phyloP scores from a whole-genome alignment of 2,888 invertebrate genomes.

The Saturnia pavonia region DNA sequence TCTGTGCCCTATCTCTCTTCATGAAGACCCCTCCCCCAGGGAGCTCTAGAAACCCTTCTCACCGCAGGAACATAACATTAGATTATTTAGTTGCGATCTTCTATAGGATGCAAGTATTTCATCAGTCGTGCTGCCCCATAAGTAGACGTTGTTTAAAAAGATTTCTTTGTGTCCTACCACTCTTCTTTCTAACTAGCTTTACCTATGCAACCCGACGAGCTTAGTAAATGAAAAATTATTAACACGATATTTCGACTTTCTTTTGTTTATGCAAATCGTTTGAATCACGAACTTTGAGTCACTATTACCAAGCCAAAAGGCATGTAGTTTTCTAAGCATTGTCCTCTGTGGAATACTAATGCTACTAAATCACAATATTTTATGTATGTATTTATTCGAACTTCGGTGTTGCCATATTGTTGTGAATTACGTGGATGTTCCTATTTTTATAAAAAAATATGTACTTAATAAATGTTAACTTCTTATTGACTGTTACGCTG shows the following conservation, averaged over 20 bases:
- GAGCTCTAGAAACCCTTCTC: no score
- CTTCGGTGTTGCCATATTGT: not conserved
- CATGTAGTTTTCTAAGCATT: slow-evolving; percentile 28
- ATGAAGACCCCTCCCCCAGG: no score
- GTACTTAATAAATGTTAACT: not conserved
- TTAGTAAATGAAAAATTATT: not conserved
- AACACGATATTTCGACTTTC: not conserved
- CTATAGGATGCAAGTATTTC: no score
- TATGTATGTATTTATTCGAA: not conserved
- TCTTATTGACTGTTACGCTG: no score
- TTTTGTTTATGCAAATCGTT: slow-evolving; percentile 9
- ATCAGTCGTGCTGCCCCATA: no score
- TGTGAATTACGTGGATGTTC: not conserved
- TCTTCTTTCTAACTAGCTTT: not conserved
- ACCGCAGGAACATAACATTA: no score
- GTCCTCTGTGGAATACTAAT: slow-evolving; percentile 14
- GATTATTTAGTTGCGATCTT: no score
- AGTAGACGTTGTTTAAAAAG: no score
- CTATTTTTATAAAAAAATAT: not conserved
- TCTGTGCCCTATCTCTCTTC: no score
- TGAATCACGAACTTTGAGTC: slow-evolving; percentile 15
- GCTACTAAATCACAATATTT: slow-evolving; percentile 3
- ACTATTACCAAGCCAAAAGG: slow-evolving; percentile 10
- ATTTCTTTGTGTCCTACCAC: not conserved
- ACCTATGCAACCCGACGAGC: not conserved